A percentile compares a stretch with the other conserved stretches of the same genome.
phyloP scores from a whole-genome alignment of 2,888 invertebrate genomes.

The Mythimna pallens region DNA sequence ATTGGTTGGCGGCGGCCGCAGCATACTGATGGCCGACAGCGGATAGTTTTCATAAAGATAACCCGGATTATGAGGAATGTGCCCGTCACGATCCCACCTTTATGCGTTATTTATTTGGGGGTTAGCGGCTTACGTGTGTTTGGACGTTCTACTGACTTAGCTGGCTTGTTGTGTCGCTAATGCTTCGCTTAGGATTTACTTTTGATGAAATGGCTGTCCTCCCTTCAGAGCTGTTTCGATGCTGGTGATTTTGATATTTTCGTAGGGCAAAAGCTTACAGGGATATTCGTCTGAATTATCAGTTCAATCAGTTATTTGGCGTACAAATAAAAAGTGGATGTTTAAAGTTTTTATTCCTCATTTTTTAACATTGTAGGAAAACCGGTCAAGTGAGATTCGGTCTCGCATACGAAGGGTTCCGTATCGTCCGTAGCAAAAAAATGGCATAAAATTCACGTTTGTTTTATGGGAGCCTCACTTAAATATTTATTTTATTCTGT shows the following conservation, averaged over 20 bases:
- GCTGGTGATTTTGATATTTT: background rate
- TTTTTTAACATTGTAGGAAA: too few species aligned
- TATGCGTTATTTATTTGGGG: conserved; percentile 69
- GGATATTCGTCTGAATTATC: too few species aligned
- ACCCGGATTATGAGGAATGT: conserved; percentile 82
- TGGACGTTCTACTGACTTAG: conserved; percentile 58
- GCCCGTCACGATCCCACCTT: conserved; percentile 65
- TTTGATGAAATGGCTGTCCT: conserved; percentile 13
- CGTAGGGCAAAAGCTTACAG: background rate
- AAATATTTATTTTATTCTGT: too few species aligned
- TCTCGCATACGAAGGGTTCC: too few species aligned
- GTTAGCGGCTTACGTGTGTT: conserved; percentile 65
- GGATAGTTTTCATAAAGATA: conserved; percentile 85
- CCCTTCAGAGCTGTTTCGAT: background rate
- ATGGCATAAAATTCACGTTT: too few species aligned
- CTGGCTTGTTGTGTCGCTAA: conserved; percentile 51
- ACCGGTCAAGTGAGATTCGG: too few species aligned
- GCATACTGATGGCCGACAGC: conserved; percentile 77
- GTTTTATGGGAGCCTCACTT: too few species aligned
- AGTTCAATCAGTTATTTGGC: too few species aligned
- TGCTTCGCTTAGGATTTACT: conserved; percentile 42
- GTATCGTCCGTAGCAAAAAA: too few species aligned
- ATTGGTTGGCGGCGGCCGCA: conserved; percentile 73
- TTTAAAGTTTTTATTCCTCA: too few species aligned
- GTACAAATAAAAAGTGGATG: too few species aligned